These are phyloP conservation scores for Noctilio leporinus DNA, from an alignment of 2,113 vertebrate genomes.

Conservation along the genomic window DNA sequence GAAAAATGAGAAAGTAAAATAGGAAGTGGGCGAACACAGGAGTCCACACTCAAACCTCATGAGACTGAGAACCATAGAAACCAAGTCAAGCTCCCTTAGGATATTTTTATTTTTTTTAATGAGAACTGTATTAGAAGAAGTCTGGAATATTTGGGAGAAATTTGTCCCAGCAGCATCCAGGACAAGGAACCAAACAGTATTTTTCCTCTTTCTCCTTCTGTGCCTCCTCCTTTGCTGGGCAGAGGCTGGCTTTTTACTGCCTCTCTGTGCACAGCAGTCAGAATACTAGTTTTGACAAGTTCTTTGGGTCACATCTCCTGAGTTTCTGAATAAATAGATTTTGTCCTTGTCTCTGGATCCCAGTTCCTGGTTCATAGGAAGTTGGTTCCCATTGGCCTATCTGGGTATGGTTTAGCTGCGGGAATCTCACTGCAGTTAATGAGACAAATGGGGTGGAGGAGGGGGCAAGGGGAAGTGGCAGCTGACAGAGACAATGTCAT, in stretches of 20 bases:
- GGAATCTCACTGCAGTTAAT: conserved; percentile 10
- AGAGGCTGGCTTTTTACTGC: background rate
- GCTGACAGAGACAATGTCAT: background rate
- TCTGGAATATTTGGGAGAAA: background rate
- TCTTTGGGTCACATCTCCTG: background rate
- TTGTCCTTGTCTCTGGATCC: background rate
- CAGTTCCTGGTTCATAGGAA: background rate
- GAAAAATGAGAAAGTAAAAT: background rate
- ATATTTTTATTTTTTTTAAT: background rate
- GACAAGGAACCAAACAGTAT: background rate
- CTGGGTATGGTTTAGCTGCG: background rate
- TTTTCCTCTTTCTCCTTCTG: background rate
- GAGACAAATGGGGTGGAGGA: background rate
- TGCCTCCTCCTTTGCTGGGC: background rate
- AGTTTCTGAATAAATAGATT: background rate
- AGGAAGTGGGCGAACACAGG: background rate
- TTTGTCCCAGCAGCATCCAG: background rate
- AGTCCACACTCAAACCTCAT: background rate
- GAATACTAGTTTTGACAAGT: background rate
- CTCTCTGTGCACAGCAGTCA: background rate
- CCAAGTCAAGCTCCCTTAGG: background rate
- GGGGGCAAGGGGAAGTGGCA: background rate
- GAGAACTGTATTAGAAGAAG: background rate
- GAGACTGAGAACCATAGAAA: background rate
- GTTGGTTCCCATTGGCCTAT: background rate